phyloP scores from a whole-genome alignment of 23 tunicate genomes.

The Botrylloides violaceus region DNA sequence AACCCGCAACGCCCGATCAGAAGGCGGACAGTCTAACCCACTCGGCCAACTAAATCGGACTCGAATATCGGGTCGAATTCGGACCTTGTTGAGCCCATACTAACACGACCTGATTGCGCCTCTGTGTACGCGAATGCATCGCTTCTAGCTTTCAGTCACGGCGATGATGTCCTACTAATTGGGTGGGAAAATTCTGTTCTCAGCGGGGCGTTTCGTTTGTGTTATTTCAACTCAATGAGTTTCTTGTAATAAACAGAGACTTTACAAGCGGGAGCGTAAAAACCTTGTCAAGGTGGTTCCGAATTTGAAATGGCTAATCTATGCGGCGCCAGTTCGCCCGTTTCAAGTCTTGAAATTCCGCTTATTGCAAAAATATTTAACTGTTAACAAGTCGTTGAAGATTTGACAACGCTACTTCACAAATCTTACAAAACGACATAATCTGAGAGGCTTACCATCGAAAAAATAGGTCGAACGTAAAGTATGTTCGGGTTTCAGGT shows the following conservation, averaged over 20 bases:
- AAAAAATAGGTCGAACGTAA: not conserved
- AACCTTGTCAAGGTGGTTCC: too few species aligned
- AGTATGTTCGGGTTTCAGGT: not conserved
- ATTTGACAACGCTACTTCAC: not conserved
- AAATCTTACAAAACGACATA: not conserved
- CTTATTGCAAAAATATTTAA: not conserved
- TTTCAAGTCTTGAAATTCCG: not conserved
- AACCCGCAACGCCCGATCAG: too few species aligned
- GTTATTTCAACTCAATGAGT: not conserved
- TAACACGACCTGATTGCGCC: too few species aligned
- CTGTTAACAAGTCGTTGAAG: not conserved
- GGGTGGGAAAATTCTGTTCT: not conserved
- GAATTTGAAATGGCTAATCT: not conserved
- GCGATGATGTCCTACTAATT: too few species aligned
- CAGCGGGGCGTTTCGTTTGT: constrained; percentile 1
- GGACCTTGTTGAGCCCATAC: too few species aligned
- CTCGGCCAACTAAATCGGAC: too few species aligned
- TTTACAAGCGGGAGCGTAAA: too few species aligned
- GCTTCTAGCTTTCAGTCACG: too few species aligned
- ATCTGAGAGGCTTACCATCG: not conserved
- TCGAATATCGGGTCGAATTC: too few species aligned
- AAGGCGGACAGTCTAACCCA: too few species aligned
- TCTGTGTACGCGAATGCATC: too few species aligned
- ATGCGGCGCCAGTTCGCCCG: not conserved
- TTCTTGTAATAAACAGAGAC: too few species aligned